These are phyloP conservation scores for Orthosia gracilis DNA, from an alignment of 2,888 invertebrate genomes.

Conservation along the genomic window DNA sequence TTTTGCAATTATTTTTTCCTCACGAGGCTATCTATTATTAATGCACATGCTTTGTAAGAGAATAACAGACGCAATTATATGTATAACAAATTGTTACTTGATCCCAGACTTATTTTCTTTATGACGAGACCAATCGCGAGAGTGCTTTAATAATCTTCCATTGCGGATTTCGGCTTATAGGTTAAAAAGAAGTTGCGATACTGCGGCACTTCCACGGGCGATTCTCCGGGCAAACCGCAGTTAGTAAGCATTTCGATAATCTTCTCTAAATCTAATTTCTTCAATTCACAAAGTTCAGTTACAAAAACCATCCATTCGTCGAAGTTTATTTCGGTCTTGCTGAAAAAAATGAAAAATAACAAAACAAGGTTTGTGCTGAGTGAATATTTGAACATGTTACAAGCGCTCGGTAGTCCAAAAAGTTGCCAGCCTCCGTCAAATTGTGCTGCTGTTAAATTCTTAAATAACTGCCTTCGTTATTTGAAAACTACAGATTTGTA, in stretches of 20 bases:
- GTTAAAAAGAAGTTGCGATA: conserved; percentile 80
- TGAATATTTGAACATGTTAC: background rate
- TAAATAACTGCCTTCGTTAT: conserved; percentile 20
- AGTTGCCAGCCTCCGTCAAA: background rate
- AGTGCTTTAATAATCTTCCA: background rate
- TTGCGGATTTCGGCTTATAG: conserved; percentile 72
- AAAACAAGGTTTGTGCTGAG: no score
- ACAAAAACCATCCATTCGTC: conserved; percentile 81
- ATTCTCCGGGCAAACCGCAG: conserved; percentile 82
- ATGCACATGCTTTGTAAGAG: no score
- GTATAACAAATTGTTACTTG: background rate
- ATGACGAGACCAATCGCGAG: background rate
- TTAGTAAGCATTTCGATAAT: conserved; percentile 74
- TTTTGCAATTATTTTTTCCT: no score
- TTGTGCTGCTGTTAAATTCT: conserved; percentile 1
- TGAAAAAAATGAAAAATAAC: conserved; percentile 67
- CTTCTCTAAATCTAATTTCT: conserved; percentile 71
- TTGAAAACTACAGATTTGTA: background rate
- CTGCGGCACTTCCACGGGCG: conserved; percentile 75
- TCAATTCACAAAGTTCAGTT: conserved; percentile 75
- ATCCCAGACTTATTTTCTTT: background rate
- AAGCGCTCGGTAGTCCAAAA: background rate
- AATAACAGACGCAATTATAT: background rate
- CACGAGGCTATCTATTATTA: no score
- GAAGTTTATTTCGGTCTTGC: conserved; percentile 80